Percentiles rank a stretch among this genome's conserved stretches.
phyloP scores from a whole-genome alignment of 2,888 invertebrate genomes.

The Drosophila percnosoma region DNA sequence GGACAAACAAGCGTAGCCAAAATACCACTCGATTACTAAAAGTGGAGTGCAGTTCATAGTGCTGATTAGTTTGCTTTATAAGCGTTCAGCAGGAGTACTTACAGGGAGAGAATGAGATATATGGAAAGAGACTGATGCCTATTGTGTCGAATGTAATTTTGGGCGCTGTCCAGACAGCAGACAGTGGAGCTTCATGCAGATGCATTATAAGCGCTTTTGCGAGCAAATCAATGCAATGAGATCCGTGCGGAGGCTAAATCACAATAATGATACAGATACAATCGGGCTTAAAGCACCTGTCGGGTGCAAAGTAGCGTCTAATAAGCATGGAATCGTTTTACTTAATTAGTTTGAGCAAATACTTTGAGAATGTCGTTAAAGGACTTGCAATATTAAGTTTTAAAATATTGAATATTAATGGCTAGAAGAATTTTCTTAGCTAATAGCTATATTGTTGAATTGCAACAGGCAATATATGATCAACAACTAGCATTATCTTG shows the following conservation, averaged over 20 bases:
- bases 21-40: conserved; percentile 5
- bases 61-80: conserved; percentile 56
- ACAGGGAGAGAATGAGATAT: neutral
- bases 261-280: neutral
- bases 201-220: conserved; percentile 3
- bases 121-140: neutral
- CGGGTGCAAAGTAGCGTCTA: neutral
- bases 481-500: neutral
- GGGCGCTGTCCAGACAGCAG: conserved; percentile 14
- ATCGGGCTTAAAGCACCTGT: conserved; percentile 1
- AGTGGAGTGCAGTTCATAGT: conserved; percentile 40
- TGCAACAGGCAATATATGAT: neutral
- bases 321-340: neutral
- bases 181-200: neutral
- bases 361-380: neutral
- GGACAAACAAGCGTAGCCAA: conserved; percentile 46
- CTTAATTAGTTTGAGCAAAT: neutral
- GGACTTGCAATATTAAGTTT: neutral
- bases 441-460: neutral
- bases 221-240: neutral
- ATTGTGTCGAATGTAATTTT: conserved; percentile 37
- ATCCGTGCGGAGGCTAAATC: neutral
- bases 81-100: neutral
- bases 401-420: neutral
- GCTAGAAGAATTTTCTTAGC: neutral